Base-by-base conservation (phyloP, 2,113 vertebrate species). In the Pelobates fuscus region DNA sequence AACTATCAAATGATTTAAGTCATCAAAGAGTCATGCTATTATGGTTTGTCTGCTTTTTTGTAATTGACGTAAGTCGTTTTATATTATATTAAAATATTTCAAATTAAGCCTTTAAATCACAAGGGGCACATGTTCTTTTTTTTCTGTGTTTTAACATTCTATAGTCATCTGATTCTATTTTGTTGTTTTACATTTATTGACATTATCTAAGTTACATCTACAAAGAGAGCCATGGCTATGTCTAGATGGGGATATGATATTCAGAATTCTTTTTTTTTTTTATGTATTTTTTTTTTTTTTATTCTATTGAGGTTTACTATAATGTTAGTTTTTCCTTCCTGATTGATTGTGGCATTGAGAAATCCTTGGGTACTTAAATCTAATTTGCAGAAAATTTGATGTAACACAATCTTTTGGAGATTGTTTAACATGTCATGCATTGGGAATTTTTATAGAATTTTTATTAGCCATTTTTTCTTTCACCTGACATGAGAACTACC, bases 161-260 rank as follows among this genome's bases (percentile, higher is more conserved):
- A 41, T 30, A 65, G 37, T 2, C 71, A 74, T 65, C 49, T 65
- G 60, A 73, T 41, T 62, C 58, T 58, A 63, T 43, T 49, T 46
- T 71, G 24, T 29, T 65, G 41, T 62, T 52, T 63, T 54, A 15
- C 25, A 43, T 74, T 74, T 74, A 25, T 57, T 65, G 62, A 65
- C 70, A 54, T 57, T 57, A 74, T 65, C 23, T 26, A 2, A 18
- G 2, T 5, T 46, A 55, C 24, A 29, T 41, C 61, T 73, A 20
- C 21, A 72, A 44, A 55, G 21, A 32, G 29, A 6, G 7, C 52
- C 30, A 12, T 23, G 46, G 43, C n/a, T 46, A 26, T 11, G 37
- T 41, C 30, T 30, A 57, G 58, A 24, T 32, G 30, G 29, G 44
- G 44, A 30, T 37, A 2, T 30, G 23, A 29, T 44, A 29, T 20